phyloP scores from a whole-genome alignment of 1,140 invertebrate genomes.

The Anoplophora glabripennis region DNA sequence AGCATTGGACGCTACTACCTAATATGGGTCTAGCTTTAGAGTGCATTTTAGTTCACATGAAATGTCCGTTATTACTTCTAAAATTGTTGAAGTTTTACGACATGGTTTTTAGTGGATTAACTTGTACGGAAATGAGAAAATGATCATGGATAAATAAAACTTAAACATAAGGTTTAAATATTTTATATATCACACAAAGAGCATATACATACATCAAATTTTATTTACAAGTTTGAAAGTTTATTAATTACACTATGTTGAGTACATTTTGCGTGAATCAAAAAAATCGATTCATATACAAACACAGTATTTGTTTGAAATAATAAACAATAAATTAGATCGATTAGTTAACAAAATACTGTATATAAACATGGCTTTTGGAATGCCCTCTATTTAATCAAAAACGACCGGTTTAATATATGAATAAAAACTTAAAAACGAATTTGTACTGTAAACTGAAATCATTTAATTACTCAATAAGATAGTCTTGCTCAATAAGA shows the following conservation, averaged over 20 bases:
- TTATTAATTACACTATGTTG: conserved; percentile 22
- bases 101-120: no score
- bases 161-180: conserved; percentile 37
- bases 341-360: conserved; percentile 20
- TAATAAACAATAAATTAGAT: conserved; percentile 17
- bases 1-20: no score
- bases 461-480: conserved; percentile 3
- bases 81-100: no score
- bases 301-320: conserved; percentile 12
- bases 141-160: no score
- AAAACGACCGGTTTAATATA: conserved; percentile 2
- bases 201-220: conserved; percentile 50
- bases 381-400: conserved; percentile 15
- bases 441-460: conserved; percentile 22
- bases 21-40: no score
- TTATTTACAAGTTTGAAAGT: conserved; percentile 31
- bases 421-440: conserved; percentile 21
- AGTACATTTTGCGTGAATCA: conserved; percentile 20
- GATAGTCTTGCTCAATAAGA: neutral
- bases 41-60: no score
- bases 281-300: conserved; percentile 24
- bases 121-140: no score
- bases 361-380: conserved; percentile 28
- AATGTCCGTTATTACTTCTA: no score
- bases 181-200: conserved; percentile 51